phyloP scores from a whole-genome alignment of 2,797 vertebrate genomes.

The Champsocephalus esox region DNA sequence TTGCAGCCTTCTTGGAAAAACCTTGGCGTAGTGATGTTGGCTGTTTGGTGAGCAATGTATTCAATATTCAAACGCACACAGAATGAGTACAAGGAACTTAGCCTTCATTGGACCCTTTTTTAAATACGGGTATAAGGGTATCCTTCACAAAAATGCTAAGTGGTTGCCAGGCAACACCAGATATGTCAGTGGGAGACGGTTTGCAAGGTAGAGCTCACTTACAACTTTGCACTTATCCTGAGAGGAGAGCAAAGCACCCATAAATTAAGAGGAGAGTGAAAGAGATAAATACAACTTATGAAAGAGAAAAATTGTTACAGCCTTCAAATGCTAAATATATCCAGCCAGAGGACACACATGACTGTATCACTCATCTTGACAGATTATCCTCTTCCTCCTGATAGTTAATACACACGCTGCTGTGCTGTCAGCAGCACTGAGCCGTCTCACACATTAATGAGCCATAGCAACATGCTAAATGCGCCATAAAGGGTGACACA shows the following conservation, averaged over 20 bases:
- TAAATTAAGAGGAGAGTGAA: slow-evolving; percentile 31
- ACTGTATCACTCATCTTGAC: slow-evolving; percentile 64
- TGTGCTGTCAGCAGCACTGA: slow-evolving; percentile 48
- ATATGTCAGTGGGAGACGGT: slow-evolving; percentile 52
- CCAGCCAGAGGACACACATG: slow-evolving; percentile 40
- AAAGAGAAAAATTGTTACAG: slow-evolving; percentile 24
- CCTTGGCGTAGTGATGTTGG: slow-evolving; percentile 29
- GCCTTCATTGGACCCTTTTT: slow-evolving; percentile 54
- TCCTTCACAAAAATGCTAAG: slow-evolving; percentile 65
- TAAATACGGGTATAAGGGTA: slow-evolving; percentile 39
- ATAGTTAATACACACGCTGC: slow-evolving; percentile 67
- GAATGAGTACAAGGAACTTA: slow-evolving; percentile 64
- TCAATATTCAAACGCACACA: slow-evolving; percentile 68
- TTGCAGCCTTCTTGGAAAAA: slow-evolving; percentile 26
- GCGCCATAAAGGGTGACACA: slow-evolving; percentile 60
- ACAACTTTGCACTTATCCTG: slow-evolving; percentile 51
- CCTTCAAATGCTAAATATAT: slow-evolving; percentile 36
- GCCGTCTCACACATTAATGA: slow-evolving; percentile 65
- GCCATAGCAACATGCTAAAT: slow-evolving; percentile 69
- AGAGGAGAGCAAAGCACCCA: slow-evolving; percentile 28
- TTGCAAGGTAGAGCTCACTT: slow-evolving; percentile 46
- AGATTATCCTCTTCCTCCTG: slow-evolving; percentile 44
- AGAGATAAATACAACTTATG: slow-evolving; percentile 30
- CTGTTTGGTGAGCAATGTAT: slow-evolving; percentile 50
- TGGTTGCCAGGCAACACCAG: slow-evolving; percentile 77